These are phyloP conservation scores for Vespertilio murinus DNA, from an alignment of 2,797 vertebrate species.

Conservation along the genomic window DNA sequence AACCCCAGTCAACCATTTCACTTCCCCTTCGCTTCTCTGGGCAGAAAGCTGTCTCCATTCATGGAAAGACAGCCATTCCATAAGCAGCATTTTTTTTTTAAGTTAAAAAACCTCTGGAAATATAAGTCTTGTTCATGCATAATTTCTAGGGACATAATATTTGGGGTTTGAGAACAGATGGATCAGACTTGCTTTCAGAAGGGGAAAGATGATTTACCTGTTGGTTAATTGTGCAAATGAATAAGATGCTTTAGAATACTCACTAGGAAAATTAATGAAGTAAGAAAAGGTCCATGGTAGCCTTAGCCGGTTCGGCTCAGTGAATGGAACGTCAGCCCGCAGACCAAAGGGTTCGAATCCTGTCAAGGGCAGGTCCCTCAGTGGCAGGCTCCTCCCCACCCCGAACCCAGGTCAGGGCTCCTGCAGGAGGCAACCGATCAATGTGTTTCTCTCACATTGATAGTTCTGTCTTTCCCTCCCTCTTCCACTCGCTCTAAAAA, in stretches of 20 bases:
- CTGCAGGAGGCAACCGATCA: too few species aligned
- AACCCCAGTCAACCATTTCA: not conserved
- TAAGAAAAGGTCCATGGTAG: not conserved
- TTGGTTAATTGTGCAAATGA: not conserved
- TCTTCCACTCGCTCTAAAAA: too few species aligned
- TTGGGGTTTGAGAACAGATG: constrained; percentile 27
- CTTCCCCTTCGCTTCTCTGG: not conserved
- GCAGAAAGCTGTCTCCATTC: not conserved
- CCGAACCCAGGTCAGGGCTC: too few species aligned
- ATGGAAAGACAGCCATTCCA: not conserved
- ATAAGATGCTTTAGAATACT: not conserved
- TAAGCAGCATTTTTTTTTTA: not conserved
- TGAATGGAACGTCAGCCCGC: too few species aligned
- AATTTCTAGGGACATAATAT: not conserved
- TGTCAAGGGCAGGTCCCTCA: too few species aligned
- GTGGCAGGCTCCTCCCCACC: too few species aligned
- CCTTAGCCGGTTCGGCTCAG: too few species aligned
- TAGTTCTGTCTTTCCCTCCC: too few species aligned
- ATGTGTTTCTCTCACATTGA: too few species aligned
- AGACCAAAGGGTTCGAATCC: too few species aligned
- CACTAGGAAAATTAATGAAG: not conserved
- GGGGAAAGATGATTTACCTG: not conserved
- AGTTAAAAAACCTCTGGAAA: not conserved
- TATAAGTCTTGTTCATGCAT: not conserved
- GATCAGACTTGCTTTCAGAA: constrained; percentile 19